Evolutionary conservation across 1,140 invertebrate species (phyloP).

Genomic region (Aplysia californica): DNA sequence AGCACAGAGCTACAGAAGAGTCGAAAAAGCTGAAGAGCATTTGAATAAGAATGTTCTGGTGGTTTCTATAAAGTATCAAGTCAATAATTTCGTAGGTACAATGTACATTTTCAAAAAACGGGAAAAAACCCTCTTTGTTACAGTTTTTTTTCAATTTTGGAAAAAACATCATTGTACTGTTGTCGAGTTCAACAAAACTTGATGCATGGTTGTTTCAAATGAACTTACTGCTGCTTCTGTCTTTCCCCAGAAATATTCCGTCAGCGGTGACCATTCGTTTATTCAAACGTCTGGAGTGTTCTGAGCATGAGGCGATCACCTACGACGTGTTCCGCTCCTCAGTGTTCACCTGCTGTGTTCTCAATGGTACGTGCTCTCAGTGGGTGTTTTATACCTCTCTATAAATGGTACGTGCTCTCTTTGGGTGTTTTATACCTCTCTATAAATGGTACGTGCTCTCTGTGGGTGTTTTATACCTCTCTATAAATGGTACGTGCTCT

Average conservation of each 20-base stretch:
- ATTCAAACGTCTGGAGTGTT: slow-evolving; percentile 44
- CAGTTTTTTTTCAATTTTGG: too few relatives aligned
- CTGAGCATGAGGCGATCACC: slow-evolving; percentile 43
- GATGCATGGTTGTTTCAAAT: too few relatives aligned
- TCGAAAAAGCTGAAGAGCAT: too few relatives aligned
- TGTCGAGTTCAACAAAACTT: too few relatives aligned
- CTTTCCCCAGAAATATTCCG: slow-evolving; percentile 40
- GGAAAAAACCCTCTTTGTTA: too few relatives aligned
- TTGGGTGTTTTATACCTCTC: background rate
- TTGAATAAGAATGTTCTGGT: too few relatives aligned
- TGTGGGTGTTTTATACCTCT: background rate
- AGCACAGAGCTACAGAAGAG: too few relatives aligned
- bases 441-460: background rate
- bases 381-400: background rate
- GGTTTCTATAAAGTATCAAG: too few relatives aligned
- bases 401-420: background rate
- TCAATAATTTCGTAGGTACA: too few relatives aligned
- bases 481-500: background rate
- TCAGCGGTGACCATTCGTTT: slow-evolving; percentile 31
- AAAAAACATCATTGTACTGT: too few relatives aligned
- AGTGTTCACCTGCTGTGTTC: slow-evolving; percentile 48
- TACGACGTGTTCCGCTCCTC: slow-evolving; percentile 48
- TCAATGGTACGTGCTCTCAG: slow-evolving; percentile 38
- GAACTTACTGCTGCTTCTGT: background rate
- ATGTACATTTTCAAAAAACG: too few relatives aligned